Conservation (phyloP, 2,113 vertebrate genomes). For the Prinia subflava region DNA sequence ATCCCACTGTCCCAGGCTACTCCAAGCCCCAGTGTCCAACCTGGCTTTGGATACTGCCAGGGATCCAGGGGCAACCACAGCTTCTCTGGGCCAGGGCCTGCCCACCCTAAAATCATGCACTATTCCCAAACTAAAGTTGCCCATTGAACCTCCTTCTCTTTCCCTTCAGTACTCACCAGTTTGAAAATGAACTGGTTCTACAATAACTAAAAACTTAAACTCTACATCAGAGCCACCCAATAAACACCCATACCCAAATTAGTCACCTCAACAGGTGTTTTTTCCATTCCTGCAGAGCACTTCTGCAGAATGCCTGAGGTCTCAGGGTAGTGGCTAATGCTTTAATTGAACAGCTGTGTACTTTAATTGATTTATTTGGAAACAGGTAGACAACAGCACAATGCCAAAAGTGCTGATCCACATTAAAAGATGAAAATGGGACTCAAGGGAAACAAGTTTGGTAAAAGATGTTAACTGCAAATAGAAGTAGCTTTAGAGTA, state of each 20-base stretch:
- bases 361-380: conserved; percentile 73
- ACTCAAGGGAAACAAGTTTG: conserved; percentile 66
- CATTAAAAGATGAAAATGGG: conserved; percentile 66
- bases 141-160: not conserved
- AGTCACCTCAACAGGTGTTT: not conserved
- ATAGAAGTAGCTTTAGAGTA: not conserved
- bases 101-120: not conserved
- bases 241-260: not conserved
- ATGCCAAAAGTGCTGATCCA: conserved; percentile 69
- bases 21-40: rapidly evolving
- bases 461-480: conserved; percentile 49
- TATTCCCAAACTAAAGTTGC: not conserved
- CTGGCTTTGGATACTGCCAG: not conserved
- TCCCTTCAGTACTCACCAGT: not conserved
- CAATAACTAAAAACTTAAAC: not conserved
- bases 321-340: conserved; percentile 6
- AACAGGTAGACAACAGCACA: conserved; percentile 20
- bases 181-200: not conserved
- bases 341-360: conserved; percentile 66
- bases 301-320: not conserved
- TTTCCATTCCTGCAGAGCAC: not conserved
- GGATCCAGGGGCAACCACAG: not conserved
- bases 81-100: not conserved
- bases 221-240: not conserved
- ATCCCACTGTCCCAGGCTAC: rapidly evolving